Conservation (phyloP, 2,888 invertebrate genomes). For the Cataglyphis cursor region DNA sequence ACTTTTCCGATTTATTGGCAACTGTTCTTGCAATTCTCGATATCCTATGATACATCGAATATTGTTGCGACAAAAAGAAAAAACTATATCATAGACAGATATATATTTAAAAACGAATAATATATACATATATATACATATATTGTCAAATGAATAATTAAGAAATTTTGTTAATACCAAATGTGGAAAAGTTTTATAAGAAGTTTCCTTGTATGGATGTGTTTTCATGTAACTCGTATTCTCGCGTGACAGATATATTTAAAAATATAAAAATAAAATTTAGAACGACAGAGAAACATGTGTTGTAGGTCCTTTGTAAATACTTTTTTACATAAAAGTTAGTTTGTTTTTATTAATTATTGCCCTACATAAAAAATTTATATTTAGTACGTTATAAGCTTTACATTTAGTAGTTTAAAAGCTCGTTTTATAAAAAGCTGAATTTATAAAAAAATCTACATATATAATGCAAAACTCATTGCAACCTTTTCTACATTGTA, state of each 20-base stretch:
- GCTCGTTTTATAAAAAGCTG: neutral
- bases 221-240: neutral
- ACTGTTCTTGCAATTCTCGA: constrained; percentile 11
- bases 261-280: constrained; percentile 17
- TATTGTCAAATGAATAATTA: neutral
- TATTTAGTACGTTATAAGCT: neutral
- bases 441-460: neutral
- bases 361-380: neutral
- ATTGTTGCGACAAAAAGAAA: constrained; percentile 5
- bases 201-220: neutral
- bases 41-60: constrained; percentile 33
- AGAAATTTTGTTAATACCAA: neutral
- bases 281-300: neutral
- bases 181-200: neutral
- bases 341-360: neutral
- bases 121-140: neutral
- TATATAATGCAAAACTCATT: neutral
- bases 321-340: neutral
- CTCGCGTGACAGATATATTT: neutral
- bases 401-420: neutral
- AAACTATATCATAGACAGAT: neutral
- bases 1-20: constrained; percentile 29
- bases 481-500: neutral
- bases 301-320: neutral
- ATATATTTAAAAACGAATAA: neutral